Evolutionary conservation across 1,140 invertebrate genomes (phyloP), one percentile per base, ranked within the genome.

Genomic region (Pseudomyrmex sp.): DNA sequence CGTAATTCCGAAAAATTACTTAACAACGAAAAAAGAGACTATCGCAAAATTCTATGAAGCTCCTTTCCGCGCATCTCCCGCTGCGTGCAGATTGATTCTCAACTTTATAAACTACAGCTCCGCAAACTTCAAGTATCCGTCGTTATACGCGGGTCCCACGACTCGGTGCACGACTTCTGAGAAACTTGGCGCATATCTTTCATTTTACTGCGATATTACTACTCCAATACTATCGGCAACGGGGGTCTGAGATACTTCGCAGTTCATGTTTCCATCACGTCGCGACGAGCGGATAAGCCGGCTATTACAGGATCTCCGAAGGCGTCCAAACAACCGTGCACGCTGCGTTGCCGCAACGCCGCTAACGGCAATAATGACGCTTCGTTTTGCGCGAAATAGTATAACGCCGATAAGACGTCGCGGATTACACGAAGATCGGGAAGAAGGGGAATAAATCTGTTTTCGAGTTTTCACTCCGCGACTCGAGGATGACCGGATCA

Each of bases 361-460:
- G 54, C 20, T 50, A 75, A 66, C 12, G 48, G n/a, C 50, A 50
- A 77, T 77, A 77, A 77, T 46, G 48, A 77, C 68, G 18, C 62
- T 66, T 68, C 48, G 61, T 20, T 20, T 35, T 12, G 48, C 59
- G n/a, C 12, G 46, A 76, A 76, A 76, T 65, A 76, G 12, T 20
- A 20, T 7, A 35, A 35, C 59, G 23, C 44, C 62, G 62, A 77
- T 77, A 77, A 77, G 62, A 56, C 46, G 8, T 44, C 62, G 23
- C 15, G 74, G 61, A 76, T 65, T 52, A 52, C 20, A 35, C 35
- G 35, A 35, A 35, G 35, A 35, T 35, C 35, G 35, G 35, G 5
- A 35, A 44, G 48, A 12, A 5, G n/a, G 20, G 20, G 62, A 10
- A 50, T 70, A 9, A n/a, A 35, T 35, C 26, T 26, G 35, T 23